Evolutionary conservation across 1,140 invertebrate genomes (phyloP).

Genomic region (Brachionus manjavacas): DNA sequence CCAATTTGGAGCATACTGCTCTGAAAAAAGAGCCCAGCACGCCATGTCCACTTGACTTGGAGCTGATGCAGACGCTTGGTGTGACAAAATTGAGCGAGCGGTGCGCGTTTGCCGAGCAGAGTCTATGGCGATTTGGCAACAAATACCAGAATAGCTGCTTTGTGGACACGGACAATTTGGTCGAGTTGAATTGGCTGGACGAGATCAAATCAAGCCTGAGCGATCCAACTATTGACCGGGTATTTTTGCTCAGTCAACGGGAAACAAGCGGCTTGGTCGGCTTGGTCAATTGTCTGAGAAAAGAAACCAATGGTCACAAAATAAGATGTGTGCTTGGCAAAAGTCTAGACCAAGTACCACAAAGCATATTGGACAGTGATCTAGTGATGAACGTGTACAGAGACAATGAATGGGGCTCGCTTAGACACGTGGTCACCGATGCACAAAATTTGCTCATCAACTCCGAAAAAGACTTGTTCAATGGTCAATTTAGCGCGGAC

Average conservation of each 20-base stretch:
- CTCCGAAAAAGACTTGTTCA: neutral
- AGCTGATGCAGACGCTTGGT: neutral
- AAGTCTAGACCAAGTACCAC: neutral
- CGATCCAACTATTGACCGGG: neutral
- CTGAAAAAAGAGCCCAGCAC: neutral
- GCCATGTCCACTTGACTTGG: neutral
- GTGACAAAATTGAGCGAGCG: neutral
- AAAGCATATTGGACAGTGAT: conserved; percentile 58
- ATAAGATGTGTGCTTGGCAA: neutral
- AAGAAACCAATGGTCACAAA: neutral
- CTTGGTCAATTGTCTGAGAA: neutral
- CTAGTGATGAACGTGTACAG: conserved; percentile 77
- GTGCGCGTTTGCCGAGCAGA: neutral
- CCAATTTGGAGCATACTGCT: neutral
- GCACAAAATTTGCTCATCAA: conserved; percentile 40
- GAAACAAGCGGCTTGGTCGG: neutral
- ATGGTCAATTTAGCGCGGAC: neutral
- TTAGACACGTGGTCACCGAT: conserved; percentile 67
- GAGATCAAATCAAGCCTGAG: neutral
- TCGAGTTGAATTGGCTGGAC: neutral
- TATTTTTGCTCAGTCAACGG: neutral
- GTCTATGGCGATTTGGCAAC: neutral
- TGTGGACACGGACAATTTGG: neutral
- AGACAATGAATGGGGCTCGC: conserved; percentile 74
- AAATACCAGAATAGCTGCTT: neutral